Conservation (phyloP, 1,140 invertebrate species). For the Platorchestia sp. region DNA sequence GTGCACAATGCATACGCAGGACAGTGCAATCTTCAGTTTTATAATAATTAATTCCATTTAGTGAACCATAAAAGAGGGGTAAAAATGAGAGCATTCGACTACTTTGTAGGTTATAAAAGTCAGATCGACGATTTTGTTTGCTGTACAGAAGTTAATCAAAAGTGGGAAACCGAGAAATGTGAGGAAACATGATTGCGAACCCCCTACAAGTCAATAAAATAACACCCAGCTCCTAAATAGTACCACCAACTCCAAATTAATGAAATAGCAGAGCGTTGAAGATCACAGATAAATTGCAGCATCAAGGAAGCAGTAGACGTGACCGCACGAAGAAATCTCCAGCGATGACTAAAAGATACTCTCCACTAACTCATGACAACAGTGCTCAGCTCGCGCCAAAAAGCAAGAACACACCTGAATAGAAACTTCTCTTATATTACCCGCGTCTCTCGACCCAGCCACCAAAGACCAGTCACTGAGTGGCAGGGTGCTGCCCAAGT, state of each 20-base stretch:
- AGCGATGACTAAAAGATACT: neutral
- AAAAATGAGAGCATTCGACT: neutral
- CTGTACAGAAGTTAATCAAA: neutral
- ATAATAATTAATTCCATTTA: neutral
- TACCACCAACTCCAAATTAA: neutral
- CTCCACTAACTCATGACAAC: neutral
- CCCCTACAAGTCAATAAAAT: too few species aligned
- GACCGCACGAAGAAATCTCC: neutral
- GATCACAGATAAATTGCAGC: constrained; percentile 7
- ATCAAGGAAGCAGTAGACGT: neutral
- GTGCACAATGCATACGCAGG: neutral
- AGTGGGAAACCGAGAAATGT: neutral
- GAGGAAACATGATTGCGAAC: neutral
- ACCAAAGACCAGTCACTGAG: neutral
- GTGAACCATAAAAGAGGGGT: neutral
- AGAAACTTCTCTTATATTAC: neutral
- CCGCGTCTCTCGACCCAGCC: neutral
- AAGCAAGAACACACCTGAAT: neutral
- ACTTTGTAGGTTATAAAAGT: neutral
- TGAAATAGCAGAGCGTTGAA: neutral
- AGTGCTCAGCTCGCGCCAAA: neutral
- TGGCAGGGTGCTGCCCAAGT: neutral
- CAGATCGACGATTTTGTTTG: neutral
- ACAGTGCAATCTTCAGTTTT: neutral
- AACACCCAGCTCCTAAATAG: too few species aligned